Conservation (phyloP, 2,888 invertebrate species). For the Proisotoma minuta region DNA sequence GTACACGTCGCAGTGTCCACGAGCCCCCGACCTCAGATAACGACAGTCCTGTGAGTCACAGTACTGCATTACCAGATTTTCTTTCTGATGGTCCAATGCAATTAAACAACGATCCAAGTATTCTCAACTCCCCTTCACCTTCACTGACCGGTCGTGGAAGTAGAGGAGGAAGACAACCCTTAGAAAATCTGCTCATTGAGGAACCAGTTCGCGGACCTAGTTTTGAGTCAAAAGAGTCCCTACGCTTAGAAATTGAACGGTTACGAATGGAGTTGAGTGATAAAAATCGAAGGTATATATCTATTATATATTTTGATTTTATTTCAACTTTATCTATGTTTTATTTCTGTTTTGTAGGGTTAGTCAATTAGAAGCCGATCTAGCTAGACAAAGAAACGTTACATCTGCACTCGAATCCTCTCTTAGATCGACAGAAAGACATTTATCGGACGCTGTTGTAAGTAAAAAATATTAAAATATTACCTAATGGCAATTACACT, state of each 20-base stretch:
- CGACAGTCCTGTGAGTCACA: slow-evolving; percentile 8
- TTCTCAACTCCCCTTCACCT: slow-evolving; percentile 9
- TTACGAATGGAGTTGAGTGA: slow-evolving; percentile 37
- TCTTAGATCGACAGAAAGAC: slow-evolving; percentile 30
- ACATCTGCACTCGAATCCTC: slow-evolving; percentile 25
- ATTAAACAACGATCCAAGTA: slow-evolving; percentile 17
- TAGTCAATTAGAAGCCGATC: slow-evolving; percentile 36
- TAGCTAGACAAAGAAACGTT: slow-evolving; percentile 30
- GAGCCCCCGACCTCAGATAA: neutral
- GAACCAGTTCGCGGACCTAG: slow-evolving; percentile 26
- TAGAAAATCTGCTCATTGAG: slow-evolving; percentile 14
- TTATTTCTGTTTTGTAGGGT: slow-evolving; percentile 25
- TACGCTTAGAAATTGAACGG: slow-evolving; percentile 35
- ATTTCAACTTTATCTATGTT: too few species aligned
- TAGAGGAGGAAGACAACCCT: slow-evolving; percentile 11
- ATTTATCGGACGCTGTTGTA: slow-evolving; percentile 29
- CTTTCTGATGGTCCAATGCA: slow-evolving; percentile 64
- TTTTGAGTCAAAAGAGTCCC: slow-evolving; percentile 31
- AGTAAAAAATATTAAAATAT: slow-evolving; percentile 2
- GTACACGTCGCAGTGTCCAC: neutral
- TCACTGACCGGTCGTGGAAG: slow-evolving; percentile 8
- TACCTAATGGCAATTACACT: neutral
- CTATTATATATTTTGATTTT: neutral
- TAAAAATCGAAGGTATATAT: slow-evolving; percentile 37
- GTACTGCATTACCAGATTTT: slow-evolving; percentile 60